Conservation (phyloP, 2,113 vertebrate species). For the Lanius collurio region DNA sequence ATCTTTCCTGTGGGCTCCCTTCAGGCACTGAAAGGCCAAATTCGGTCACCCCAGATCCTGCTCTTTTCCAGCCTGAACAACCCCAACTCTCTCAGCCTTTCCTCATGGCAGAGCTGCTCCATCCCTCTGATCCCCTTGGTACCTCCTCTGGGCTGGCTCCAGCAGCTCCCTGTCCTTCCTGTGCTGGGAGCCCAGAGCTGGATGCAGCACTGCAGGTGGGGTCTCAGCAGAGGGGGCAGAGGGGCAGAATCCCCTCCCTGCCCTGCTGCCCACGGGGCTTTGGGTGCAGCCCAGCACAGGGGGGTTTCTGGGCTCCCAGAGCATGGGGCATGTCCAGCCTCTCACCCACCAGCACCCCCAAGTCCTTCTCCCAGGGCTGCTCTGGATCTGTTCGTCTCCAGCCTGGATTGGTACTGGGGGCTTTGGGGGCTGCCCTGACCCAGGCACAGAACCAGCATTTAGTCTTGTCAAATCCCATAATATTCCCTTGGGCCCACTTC, state of each 20-base stretch:
- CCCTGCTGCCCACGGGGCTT: not conserved
- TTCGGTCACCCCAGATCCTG: fast-evolving
- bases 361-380: not conserved
- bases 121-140: not conserved
- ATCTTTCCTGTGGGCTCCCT: not conserved
- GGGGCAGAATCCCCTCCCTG: not conserved
- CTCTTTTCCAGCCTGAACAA: fast-evolving
- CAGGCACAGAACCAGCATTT: not conserved
- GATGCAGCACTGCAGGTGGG: not conserved
- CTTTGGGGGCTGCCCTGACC: not conserved
- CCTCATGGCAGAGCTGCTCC: not conserved
- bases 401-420: not conserved
- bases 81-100: fast-evolving
- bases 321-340: not conserved
- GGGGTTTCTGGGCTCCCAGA: not conserved
- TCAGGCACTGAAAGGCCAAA: fast-evolving
- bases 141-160: not conserved
- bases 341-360: not conserved
- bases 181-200: not conserved
- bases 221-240: not conserved
- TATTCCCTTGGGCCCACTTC: not conserved
- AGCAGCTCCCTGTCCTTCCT: not conserved
- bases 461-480: not conserved
- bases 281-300: not conserved
- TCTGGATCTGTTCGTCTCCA: fast-evolving